Evolutionary conservation across 2,113 vertebrate genomes (phyloP).

Genomic region (Gavialis gangeticus): DNA sequence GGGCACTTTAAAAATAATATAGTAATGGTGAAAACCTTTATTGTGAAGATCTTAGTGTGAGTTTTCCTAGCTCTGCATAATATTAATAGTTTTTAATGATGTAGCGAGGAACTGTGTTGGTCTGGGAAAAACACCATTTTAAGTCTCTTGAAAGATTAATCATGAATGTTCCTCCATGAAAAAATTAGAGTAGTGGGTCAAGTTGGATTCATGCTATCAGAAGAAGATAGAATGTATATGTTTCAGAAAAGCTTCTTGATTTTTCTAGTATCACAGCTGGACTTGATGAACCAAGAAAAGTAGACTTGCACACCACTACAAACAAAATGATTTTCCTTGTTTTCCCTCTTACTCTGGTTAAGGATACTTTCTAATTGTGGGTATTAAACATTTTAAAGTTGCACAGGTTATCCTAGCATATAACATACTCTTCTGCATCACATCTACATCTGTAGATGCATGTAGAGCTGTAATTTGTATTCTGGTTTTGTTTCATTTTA

Average conservation of each 20-base stretch:
- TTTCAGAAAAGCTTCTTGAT: background rate
- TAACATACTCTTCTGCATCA: background rate
- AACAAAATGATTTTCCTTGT: background rate
- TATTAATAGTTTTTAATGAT: background rate
- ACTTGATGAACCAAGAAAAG: background rate
- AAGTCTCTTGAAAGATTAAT: background rate
- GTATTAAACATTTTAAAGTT: background rate
- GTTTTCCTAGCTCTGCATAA: background rate
- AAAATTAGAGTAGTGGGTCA: conserved; percentile 1
- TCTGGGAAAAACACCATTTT: background rate
- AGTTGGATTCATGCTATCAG: background rate
- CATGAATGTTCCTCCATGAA: background rate
- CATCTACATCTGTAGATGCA: background rate
- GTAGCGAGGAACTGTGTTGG: background rate
- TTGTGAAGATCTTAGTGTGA: background rate
- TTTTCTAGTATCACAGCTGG: background rate
- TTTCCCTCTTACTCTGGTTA: background rate
- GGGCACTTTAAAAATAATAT: background rate
- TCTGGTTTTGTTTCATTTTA: background rate
- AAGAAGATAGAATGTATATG: background rate
- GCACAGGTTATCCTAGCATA: background rate
- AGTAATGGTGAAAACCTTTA: background rate
- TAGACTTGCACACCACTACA: background rate
- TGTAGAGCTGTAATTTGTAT: background rate
- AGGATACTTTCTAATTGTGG: background rate